These are phyloP conservation scores for Tinea pellionella DNA, from an alignment of 2,888 invertebrate species.

Conservation along the genomic window DNA sequence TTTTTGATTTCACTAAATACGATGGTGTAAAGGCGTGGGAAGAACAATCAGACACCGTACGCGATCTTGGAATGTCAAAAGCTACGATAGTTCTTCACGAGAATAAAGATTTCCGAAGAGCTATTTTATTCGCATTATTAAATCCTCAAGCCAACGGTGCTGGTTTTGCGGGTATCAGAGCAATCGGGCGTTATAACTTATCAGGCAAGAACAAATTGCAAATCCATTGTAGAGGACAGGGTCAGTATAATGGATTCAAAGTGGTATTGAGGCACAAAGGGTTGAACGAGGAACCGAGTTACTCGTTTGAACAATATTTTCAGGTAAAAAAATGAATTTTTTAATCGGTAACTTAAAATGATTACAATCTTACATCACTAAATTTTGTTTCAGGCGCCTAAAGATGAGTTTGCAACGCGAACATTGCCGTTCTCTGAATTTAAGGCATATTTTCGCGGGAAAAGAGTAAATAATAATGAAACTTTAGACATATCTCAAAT, in stretches of 20 bases:
- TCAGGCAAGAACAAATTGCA: constrained; percentile 55
- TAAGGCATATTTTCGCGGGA: constrained; percentile 72
- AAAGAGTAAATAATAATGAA: constrained; percentile 63
- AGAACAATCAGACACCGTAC: constrained; percentile 74
- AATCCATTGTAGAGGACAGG: constrained; percentile 70
- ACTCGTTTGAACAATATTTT: constrained; percentile 71
- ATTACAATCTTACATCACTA: too few relatives aligned
- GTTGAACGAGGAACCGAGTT: constrained; percentile 65
- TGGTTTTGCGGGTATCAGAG: constrained; percentile 73
- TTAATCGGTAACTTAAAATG: too few relatives aligned
- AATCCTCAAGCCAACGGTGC: constrained; percentile 77
- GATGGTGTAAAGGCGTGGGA: constrained; percentile 66
- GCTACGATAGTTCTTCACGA: constrained; percentile 70
- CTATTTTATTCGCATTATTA: constrained; percentile 72
- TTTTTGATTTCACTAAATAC: constrained; percentile 71
- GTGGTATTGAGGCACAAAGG: constrained; percentile 70
- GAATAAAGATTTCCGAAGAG: constrained; percentile 70
- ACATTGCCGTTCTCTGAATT: constrained; percentile 67
- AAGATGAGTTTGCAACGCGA: constrained; percentile 61
- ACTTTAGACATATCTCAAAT: constrained; percentile 68
- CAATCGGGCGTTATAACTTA: constrained; percentile 58
- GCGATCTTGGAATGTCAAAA: constrained; percentile 75
- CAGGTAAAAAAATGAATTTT: constrained; percentile 51
- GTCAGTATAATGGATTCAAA: constrained; percentile 70
- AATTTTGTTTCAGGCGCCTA: constrained; percentile 56